Conservation (phyloP, 2,113 vertebrate species). For the Apodemus sylvaticus region DNA sequence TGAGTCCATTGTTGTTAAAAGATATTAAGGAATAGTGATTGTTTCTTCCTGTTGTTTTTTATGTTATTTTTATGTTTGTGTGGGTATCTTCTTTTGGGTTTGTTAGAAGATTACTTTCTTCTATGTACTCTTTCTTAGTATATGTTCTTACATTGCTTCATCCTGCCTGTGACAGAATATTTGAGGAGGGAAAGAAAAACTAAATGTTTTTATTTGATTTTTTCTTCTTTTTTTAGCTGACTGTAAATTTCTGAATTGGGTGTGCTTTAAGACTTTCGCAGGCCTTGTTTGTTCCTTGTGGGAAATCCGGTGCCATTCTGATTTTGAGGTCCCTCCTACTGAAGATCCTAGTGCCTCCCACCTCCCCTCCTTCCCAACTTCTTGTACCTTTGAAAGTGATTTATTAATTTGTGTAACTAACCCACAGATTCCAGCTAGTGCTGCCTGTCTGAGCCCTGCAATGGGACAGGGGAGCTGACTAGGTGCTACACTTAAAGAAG, state of each 20-base stretch:
- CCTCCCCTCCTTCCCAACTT: not conserved
- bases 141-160: not conserved
- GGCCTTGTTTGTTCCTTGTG: not conserved
- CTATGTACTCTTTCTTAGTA: not conserved
- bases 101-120: too few species aligned
- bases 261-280: slow-evolving; percentile 45
- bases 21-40: too few species aligned
- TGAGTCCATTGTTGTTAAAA: too few species aligned
- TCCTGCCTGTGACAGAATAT: not conserved
- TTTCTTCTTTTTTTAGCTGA: not conserved
- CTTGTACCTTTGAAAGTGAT: not conserved
- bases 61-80: too few species aligned
- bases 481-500: too few species aligned
- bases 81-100: too few species aligned
- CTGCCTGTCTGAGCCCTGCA: not conserved
- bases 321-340: not conserved
- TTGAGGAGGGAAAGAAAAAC: not conserved
- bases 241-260: slow-evolving; percentile 27
- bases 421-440: not conserved
- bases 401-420: not conserved
- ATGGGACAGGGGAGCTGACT: not conserved
- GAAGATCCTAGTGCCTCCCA: not conserved
- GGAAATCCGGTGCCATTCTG: not conserved
- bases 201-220: not conserved
- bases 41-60: too few species aligned